phyloP scores from a whole-genome alignment of 1,140 invertebrate species.

The Solenopsis invicta region DNA sequence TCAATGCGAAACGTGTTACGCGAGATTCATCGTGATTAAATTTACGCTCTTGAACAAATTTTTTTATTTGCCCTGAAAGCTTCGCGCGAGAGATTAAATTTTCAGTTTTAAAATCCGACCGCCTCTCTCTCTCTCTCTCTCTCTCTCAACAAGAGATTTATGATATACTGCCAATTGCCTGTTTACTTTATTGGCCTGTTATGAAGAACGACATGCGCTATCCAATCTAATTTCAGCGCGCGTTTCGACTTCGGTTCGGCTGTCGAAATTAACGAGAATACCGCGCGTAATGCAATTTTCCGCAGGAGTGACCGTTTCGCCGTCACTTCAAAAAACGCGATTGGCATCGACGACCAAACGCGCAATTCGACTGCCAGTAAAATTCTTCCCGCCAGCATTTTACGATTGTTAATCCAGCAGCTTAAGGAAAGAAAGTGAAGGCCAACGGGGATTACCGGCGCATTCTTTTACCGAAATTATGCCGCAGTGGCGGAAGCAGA shows the following conservation, averaged over 20 bases:
- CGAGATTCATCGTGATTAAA: neutral
- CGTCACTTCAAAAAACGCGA: constrained; percentile 51
- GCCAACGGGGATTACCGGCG: neutral
- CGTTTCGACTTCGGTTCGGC: constrained; percentile 39
- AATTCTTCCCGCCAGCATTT: constrained; percentile 26
- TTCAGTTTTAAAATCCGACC: neutral
- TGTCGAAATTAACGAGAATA: constrained; percentile 39
- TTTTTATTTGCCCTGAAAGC: neutral
- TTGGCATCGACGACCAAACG: neutral
- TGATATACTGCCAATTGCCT: constrained; percentile 16
- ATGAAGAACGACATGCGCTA: constrained; percentile 12
- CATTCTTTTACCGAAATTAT: constrained; percentile 4
- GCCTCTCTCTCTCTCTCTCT: no score
- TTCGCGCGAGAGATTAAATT: neutral
- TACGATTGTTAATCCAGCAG: constrained; percentile 50
- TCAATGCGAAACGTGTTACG: neutral
- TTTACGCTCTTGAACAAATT: neutral
- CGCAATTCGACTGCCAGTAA: neutral
- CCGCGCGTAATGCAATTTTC: constrained; percentile 44
- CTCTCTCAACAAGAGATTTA: neutral
- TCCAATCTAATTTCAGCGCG: constrained; percentile 42
- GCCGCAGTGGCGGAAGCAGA: neutral
- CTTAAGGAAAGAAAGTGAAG: neutral
- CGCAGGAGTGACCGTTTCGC: constrained; percentile 29
- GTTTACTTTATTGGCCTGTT: constrained; percentile 27